Conservation (phyloP, 1,140 invertebrate species). For the Dysdera silvatica region DNA sequence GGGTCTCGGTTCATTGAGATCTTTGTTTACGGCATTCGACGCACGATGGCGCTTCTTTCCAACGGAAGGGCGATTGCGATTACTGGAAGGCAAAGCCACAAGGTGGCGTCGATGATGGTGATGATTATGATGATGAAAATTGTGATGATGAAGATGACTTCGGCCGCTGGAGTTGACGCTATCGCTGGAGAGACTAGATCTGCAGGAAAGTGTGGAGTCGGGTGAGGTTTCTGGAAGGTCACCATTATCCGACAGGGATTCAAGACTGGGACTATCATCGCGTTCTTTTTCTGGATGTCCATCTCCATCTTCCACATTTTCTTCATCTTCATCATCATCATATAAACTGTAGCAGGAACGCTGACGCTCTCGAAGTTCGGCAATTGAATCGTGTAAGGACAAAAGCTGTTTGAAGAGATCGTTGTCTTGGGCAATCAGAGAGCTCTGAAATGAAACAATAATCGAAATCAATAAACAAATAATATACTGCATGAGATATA, state of each 20-base stretch:
- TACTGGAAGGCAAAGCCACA: no score
- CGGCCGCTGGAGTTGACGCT: conserved; percentile 4
- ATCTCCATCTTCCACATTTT: not conserved
- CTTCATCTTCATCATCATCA: conserved; percentile 15
- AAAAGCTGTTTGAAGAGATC: conserved; percentile 38
- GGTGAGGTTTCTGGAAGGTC: conserved; percentile 16
- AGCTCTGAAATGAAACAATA: conserved; percentile 34
- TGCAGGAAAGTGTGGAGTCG: conserved; percentile 23
- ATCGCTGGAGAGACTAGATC: conserved; percentile 23
- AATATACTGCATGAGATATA: no score
- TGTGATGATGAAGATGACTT: not conserved
- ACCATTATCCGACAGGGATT: conserved; percentile 25
- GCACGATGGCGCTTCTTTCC: not conserved
- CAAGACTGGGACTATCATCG: conserved; percentile 17
- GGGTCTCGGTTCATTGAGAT: conserved; percentile 9
- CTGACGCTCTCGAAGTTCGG: conserved; percentile 32
- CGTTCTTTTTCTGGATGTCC: not conserved
- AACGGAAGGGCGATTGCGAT: not conserved
- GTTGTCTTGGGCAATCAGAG: conserved; percentile 38
- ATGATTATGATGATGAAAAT: not conserved
- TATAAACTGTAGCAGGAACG: not conserved
- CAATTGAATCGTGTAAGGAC: conserved; percentile 37
- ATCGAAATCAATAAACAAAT: no score
- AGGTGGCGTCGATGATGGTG: not conserved
- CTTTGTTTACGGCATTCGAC: not conserved